phyloP scores from a whole-genome alignment of 1,140 invertebrate species.

The Polypedilum pembai region DNA sequence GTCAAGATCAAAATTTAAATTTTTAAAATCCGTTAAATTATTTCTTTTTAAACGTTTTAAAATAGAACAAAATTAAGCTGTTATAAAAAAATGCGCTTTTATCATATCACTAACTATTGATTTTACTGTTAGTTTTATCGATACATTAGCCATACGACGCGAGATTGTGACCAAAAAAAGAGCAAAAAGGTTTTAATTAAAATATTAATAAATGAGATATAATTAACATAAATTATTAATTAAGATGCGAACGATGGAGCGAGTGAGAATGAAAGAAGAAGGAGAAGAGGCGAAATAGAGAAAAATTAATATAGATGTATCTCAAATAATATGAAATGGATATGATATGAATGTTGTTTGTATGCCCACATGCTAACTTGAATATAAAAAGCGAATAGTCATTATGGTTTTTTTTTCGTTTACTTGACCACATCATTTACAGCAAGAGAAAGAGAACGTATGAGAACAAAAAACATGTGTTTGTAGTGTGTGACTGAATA shows the following conservation, averaged over 20 bases:
- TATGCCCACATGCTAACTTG: neutral
- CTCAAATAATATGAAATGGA: neutral
- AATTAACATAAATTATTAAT: slow-evolving; percentile 20
- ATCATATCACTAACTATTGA: no score
- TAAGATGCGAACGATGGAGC: neutral
- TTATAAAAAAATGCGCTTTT: no score
- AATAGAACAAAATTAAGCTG: no score
- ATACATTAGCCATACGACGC: no score
- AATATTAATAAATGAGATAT: slow-evolving; percentile 20
- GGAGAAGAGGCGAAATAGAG: neutral
- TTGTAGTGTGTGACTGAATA: slow-evolving; percentile 6
- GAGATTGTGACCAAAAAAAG: neutral
- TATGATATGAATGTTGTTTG: neutral
- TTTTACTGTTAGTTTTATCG: no score
- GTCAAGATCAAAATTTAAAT: no score
- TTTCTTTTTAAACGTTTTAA: no score
- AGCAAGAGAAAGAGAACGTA: neutral
- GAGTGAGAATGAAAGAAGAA: slow-evolving; percentile 9
- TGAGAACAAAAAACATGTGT: neutral
- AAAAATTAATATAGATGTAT: neutral
- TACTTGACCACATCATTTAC: slow-evolving; percentile 12
- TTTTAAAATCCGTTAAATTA: no score
- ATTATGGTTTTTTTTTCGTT: slow-evolving; percentile 17
- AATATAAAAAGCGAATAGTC: slow-evolving; percentile 6
- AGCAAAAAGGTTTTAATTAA: slow-evolving; percentile 14